Evolutionary conservation across 2,888 invertebrate species (phyloP).

Genomic region (Andrena minutula): DNA sequence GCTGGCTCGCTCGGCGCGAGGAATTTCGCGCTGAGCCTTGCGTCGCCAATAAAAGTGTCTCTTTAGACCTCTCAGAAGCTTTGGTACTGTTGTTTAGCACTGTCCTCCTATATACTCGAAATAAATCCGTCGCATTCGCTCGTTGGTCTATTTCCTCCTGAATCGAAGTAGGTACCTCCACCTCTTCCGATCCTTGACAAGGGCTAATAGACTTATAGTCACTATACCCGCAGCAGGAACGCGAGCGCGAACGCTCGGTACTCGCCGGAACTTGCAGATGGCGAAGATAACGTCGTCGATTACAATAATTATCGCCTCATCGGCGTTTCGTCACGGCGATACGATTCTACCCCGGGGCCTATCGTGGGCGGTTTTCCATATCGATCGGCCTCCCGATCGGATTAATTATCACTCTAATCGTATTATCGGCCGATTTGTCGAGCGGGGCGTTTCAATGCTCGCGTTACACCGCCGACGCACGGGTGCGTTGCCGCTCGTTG

Average conservation of each 20-base stretch:
- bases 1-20: conserved; percentile 8
- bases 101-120: not conserved
- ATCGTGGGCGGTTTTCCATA: conserved; percentile 57
- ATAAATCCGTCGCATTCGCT: not conserved
- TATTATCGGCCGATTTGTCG: conserved; percentile 80
- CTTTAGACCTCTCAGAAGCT: too few relatives aligned
- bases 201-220: conserved; percentile 17
- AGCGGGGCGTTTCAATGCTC: conserved; percentile 66
- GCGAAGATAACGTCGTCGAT: conserved; percentile 33
- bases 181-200: not conserved
- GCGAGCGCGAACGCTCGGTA: not conserved
- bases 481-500: conserved; percentile 63
- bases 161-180: not conserved
- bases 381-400: conserved; percentile 66
- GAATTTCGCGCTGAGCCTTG: conserved; percentile 28
- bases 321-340: conserved; percentile 60
- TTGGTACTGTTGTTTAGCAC: too few relatives aligned
- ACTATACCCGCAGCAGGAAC: not conserved
- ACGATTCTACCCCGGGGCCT: conserved; percentile 36
- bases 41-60: too few relatives aligned
- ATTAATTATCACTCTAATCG: conserved; percentile 82
- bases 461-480: conserved; percentile 54
- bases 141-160: not conserved
- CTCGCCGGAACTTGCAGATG: conserved; percentile 25
- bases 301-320: conserved; percentile 65